Evolutionary conservation across 2,888 invertebrate species (phyloP).

Genomic region (Cantharis rufa): DNA sequence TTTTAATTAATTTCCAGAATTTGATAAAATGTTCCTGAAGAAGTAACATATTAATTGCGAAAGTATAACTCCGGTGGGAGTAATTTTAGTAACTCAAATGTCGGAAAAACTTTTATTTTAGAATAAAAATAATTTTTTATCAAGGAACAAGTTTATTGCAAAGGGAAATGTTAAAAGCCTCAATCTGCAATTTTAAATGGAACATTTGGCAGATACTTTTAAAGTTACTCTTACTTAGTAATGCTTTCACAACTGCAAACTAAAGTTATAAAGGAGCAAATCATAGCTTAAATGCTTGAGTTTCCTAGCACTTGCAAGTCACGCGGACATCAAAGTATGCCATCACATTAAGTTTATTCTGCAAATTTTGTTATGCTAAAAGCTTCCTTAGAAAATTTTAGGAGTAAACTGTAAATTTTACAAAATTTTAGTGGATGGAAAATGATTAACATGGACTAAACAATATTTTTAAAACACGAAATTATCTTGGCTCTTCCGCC

Average conservation of each 20-base stretch:
- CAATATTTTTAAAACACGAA: not conserved
- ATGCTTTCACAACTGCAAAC: slow-evolving; percentile 8
- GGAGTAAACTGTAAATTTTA: not conserved
- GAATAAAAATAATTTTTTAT: not conserved
- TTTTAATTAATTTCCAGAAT: too few species aligned
- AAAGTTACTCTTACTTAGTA: slow-evolving; percentile 18
- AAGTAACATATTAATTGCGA: not conserved
- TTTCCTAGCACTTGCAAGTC: slow-evolving; percentile 12
- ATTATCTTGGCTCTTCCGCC: not conserved
- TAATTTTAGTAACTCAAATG: not conserved
- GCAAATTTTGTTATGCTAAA: slow-evolving; percentile 14
- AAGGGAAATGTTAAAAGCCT: slow-evolving; percentile 4
- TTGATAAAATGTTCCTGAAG: too few species aligned
- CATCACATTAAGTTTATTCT: slow-evolving; percentile 16
- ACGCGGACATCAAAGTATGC: slow-evolving; percentile 18
- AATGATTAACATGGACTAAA: not conserved
- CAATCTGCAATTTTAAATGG: slow-evolving; percentile 3
- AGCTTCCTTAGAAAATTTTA: slow-evolving; percentile 10
- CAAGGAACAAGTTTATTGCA: not conserved
- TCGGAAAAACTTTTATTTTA: not conserved
- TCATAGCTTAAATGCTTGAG: slow-evolving; percentile 17
- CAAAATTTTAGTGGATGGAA: not conserved
- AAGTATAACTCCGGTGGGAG: not conserved
- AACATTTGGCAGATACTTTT: slow-evolving; percentile 14
- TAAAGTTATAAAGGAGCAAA: slow-evolving; percentile 15